Base-by-base conservation (phyloP, 2,888 invertebrate species). In the Molorchus minor region DNA sequence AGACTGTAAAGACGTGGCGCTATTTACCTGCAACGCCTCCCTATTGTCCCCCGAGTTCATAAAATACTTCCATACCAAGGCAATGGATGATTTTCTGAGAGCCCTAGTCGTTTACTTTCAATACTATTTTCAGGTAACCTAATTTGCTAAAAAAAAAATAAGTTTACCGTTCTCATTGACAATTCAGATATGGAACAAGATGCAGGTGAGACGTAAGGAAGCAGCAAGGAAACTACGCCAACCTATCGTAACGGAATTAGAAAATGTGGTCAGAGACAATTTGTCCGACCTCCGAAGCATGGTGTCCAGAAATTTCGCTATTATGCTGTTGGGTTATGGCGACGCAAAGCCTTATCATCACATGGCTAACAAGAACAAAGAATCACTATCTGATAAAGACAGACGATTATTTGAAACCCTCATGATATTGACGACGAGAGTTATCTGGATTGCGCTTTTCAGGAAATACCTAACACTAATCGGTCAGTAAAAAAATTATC, bases 371-470 rank as follows among this genome's bases (percentile, higher is more conserved):
- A 83, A 85, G 65, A 84, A 85, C 70, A 80, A 84, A 36, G 79
- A 79, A 46, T 87, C 88, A 0, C 77, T 86, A 58, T 84, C 85
- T n/a, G 87, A 88, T 68, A 86, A 85, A 74, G 89, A 88, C 72
- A 82, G 87, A 19, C 79, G 85, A 61, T 77, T 87, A 53, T 85
- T 84, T 67, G 88, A 89, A 75, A 82, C 83, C 4, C 74, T 89
- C 13, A 77, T 87, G 41, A 81, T 84, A 55, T 80, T 88, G 76
- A 81, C 85, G 44, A 83, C 85, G 40, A 84, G 87, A 71, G 84
- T 88, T 43, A 84, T 87, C 29, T 89, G 88, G 88, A 81, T 88
- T 62, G 86, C 87, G 16, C 76, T 88, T 35, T 83, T 85, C 52
- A 81, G 88, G 46, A 86, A 83, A 73, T 76, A 84, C 65, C 84